A percentile compares a stretch with the other conserved stretches of the same genome.
phyloP scores from a whole-genome alignment of 2,113 vertebrate genomes.

The Rhineura floridana region DNA sequence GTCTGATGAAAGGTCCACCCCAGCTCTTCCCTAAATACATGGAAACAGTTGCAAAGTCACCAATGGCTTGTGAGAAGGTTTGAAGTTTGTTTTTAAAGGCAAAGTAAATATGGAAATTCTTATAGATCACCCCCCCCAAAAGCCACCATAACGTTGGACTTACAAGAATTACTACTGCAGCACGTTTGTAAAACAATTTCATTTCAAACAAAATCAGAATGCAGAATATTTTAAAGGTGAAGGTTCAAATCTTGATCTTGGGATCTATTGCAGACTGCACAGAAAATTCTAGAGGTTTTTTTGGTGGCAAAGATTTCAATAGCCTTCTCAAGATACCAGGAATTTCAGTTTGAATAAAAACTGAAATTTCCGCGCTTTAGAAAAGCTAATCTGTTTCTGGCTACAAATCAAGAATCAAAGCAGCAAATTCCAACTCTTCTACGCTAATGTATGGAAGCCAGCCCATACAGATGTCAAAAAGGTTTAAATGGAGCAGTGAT shows the following conservation, averaged over 20 bases:
- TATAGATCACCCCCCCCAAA: neutral
- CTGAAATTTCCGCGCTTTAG: constrained; percentile 48
- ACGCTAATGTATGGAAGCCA: constrained; percentile 62
- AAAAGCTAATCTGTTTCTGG: constrained; percentile 62
- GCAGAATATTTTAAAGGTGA: constrained; percentile 6
- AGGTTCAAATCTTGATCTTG: constrained; percentile 49
- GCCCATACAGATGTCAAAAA: constrained; percentile 62
- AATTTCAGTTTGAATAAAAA: constrained; percentile 35
- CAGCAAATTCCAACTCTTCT: constrained; percentile 59
- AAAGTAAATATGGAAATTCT: neutral
- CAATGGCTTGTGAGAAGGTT: neutral
- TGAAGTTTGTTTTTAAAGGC: neutral
- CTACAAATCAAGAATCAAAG: constrained; percentile 56
- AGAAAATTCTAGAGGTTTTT: constrained; percentile 46
- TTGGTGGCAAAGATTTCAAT: constrained; percentile 44
- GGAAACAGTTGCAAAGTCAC: neutral
- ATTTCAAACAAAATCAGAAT: constrained; percentile 28
- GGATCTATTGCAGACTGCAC: constrained; percentile 53
- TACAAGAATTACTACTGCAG: neutral
- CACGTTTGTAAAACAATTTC: neutral
- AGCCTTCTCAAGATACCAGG: constrained; percentile 43
- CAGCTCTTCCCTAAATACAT: neutral
- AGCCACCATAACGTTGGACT: neutral
- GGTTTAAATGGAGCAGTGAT: constrained; percentile 58
- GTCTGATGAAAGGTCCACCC: too few relatives aligned